Base-by-base conservation (phyloP, 2,888 invertebrate species). In the Lasioglossum oenotherae region DNA sequence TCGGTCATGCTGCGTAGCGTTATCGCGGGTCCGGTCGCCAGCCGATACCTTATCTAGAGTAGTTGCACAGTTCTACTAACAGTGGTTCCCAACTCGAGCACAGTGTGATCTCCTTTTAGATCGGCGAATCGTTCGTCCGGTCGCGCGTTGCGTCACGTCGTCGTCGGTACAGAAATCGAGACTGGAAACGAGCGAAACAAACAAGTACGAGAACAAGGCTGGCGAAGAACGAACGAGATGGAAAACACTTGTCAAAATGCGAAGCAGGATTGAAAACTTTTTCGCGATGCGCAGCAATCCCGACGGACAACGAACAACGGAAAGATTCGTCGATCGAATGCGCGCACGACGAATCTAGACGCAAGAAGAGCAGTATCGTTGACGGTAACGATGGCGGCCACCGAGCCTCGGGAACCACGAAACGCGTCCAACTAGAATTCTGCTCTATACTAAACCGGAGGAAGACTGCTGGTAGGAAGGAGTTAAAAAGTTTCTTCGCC, bases 41-140 rank as follows among this genome's bases (percentile, higher is more conserved):
- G 84, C 93, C 93, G 94, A 94, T 94, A 94, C 91, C 93, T 94
- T 95, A 95, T 95, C 94, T 95, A 92, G 89, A 94, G 93, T 93
- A 94, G 93, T 94, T 95, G 93, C 93, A 92, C 89, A 69, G 69
- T 69, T 69, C 69, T 35, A 90, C 85, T 74, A 57, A 82, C 94
- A 94, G 94, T 85, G 94, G 91, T 89, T 93, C 94, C 93, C 94
- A 94, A 89, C 91, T 81, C 27, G 27, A 19, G 6, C 44, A 5
- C 46, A 57, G 27, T 14, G 31, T 23, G 41, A 72, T 75, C 72
- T 75, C 31, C 38, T 64, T 38, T 53, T 19, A n/a, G 23, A 53
- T 69, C 75, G 35, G 23, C 44, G n/a, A 35, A 60, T 6, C 72
- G n/a, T 60, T 16, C 31, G 23, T 38, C 8, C 31, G 12, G 38